Evolutionary conservation across 2,113 vertebrate species (phyloP).

Genomic region (Tetrao urogallus): DNA sequence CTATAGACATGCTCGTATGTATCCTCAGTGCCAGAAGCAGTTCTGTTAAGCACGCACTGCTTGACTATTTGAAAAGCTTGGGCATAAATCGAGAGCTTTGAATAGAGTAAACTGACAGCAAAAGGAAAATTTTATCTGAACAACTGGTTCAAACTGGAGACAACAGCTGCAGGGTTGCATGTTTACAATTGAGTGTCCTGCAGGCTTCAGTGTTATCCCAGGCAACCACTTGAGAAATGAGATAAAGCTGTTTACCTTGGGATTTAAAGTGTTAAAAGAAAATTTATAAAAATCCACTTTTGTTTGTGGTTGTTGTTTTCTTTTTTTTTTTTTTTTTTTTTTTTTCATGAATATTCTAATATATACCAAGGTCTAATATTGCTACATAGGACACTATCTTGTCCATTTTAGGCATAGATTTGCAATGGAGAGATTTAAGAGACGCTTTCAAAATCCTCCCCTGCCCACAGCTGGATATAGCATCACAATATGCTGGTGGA

Average conservation of each 20-base stretch:
- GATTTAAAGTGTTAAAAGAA: neutral
- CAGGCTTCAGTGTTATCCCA: neutral
- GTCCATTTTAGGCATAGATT: neutral
- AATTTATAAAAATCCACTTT: neutral
- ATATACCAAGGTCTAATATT: neutral
- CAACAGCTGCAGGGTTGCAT: neutral
- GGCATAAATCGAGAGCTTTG: neutral
- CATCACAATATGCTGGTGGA: neutral
- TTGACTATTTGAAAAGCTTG: neutral
- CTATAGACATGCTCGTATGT: neutral
- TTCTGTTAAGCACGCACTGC: neutral
- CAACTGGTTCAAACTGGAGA: neutral
- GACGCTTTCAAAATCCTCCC: neutral
- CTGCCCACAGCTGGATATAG: neutral
- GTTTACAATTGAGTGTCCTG: neutral
- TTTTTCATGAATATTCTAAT: neutral
- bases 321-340: neutral
- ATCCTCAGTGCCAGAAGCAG: neutral
- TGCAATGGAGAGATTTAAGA: neutral
- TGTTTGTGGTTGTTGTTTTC: neutral
- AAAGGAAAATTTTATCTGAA: slow-evolving; percentile 9
- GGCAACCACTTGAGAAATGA: neutral
- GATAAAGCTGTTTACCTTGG: neutral
- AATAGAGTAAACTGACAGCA: neutral
- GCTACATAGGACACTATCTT: neutral